phyloP scores from a whole-genome alignment of 2,113 vertebrate species.

The Hippocampus comes region DNA sequence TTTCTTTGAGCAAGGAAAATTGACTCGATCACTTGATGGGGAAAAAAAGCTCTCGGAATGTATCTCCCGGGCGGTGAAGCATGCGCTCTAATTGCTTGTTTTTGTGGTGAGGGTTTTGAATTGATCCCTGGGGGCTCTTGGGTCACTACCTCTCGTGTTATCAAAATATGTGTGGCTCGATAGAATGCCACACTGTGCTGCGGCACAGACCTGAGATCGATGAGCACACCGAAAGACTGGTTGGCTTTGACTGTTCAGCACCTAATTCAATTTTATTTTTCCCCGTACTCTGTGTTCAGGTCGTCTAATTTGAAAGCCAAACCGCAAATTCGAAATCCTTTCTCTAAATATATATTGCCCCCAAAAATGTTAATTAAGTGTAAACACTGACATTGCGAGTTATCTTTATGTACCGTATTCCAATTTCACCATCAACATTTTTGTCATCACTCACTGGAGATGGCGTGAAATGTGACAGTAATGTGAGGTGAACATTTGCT shows the following conservation, averaged over 20 bases:
- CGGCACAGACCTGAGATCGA: constrained; percentile 48
- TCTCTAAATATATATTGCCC: background rate
- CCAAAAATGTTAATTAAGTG: background rate
- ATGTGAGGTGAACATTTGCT: constrained; percentile 5
- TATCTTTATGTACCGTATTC: background rate
- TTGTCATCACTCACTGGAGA: background rate
- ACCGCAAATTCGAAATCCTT: background rate
- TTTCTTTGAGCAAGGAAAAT: constrained; percentile 38
- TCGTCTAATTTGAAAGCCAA: background rate
- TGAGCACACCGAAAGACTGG: constrained; percentile 37
- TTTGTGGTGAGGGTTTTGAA: constrained; percentile 71
- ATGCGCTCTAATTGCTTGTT: constrained; percentile 72
- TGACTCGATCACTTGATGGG: constrained; percentile 26
- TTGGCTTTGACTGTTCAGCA: constrained; percentile 27
- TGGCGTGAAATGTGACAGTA: constrained; percentile 1
- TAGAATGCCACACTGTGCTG: constrained; percentile 25
- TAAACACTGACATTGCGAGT: background rate
- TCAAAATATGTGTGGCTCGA: constrained; percentile 58
- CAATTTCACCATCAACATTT: background rate
- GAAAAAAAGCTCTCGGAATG: constrained; percentile 62
- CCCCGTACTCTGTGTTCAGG: background rate
- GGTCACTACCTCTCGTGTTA: constrained; percentile 71
- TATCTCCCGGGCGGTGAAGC: constrained; percentile 54
- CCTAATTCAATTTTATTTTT: constrained; percentile 26
- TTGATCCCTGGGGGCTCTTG: constrained; percentile 72